Base-by-base conservation (phyloP, 2,113 vertebrate species). In the Platichthys stellatus region DNA sequence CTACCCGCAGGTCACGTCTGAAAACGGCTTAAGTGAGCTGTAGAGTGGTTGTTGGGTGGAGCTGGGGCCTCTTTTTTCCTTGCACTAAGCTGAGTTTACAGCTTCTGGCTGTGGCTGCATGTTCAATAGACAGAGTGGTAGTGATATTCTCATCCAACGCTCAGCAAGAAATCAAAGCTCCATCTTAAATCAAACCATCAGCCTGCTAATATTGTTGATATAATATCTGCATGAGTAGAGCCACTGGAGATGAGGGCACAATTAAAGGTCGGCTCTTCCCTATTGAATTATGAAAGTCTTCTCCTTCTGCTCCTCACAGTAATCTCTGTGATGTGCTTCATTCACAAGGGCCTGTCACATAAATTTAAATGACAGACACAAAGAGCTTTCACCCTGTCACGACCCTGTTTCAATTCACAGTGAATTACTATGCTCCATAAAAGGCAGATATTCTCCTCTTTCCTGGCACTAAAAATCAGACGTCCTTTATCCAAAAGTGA, bases 281-380 rank as follows among this genome's bases (percentile, higher is more conserved):
- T 1, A 45, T 10, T 84, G 54, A 24, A 61, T 72, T 54, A 75
- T 63, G 54, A 51, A 65, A 56, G 61, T 10, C 35, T 38, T 58
- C 54, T 54, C 49, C 61, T 53, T 47, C 17, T 40, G 65, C 56
- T 70, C 31, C 51, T 3, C 62, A 43, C 43, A 51, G 24, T 74
- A 31, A 64, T 72, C 69, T 60, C 21, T 74, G 31, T 71, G 61
- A 80, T 63, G 49, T 67, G 68, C 57, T 59, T 31, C 38, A 10
- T 58, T 70, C 77, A 70, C 45, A 65, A 76, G 63, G 53, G 60
- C 60, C 67, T 82, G 73, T 78, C 82, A 81, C 80, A 72, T 83
- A 67, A 61, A 81, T 57, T 67, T 85, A 68, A 84, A 40, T 76
- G 67, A 51, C 77, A 81, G 45, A 35, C 49, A 57, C 72, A 62